phyloP scores from a whole-genome alignment of 2,888 invertebrate species.

The Meteorus cinctellus region DNA sequence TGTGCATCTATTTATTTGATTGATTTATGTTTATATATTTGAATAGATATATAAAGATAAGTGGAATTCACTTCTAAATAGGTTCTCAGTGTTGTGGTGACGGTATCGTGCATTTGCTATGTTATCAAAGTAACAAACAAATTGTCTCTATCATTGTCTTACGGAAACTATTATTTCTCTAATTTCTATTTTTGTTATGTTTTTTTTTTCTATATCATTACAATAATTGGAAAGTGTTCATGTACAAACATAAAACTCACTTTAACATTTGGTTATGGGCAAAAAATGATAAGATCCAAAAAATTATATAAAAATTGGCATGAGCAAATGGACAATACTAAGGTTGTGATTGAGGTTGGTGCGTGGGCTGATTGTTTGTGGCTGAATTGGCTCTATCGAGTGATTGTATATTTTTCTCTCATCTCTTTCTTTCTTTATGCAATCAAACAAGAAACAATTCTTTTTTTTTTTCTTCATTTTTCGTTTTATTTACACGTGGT shows the following conservation, averaged over 20 bases:
- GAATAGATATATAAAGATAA: slow-evolving; percentile 54
- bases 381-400: slow-evolving; percentile 51
- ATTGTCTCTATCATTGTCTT: slow-evolving; percentile 54
- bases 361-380: slow-evolving; percentile 63
- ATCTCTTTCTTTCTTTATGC: slow-evolving; percentile 26
- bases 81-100: slow-evolving; percentile 71
- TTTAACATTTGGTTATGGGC: slow-evolving; percentile 38
- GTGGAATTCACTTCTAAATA: slow-evolving; percentile 56
- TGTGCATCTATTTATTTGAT: slow-evolving; percentile 31
- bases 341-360: slow-evolving; percentile 63
- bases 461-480: slow-evolving; percentile 37
- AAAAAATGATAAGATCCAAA: slow-evolving; percentile 35
- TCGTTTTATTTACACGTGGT: slow-evolving; percentile 7
- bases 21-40: slow-evolving; percentile 44
- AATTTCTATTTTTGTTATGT: slow-evolving; percentile 27
- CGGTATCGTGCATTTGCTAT: slow-evolving; percentile 73
- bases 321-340: slow-evolving; percentile 68
- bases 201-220: slow-evolving; percentile 41
- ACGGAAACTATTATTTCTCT: slow-evolving; percentile 27
- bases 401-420: slow-evolving; percentile 43
- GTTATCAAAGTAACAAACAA: slow-evolving; percentile 65
- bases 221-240: slow-evolving; percentile 26
- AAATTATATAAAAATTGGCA: slow-evolving; percentile 51
- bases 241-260: slow-evolving; percentile 32
- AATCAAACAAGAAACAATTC: slow-evolving; percentile 1